Evolutionary conservation across 2,888 invertebrate genomes (phyloP).

Genomic region (Drosophila phalerata): DNA sequence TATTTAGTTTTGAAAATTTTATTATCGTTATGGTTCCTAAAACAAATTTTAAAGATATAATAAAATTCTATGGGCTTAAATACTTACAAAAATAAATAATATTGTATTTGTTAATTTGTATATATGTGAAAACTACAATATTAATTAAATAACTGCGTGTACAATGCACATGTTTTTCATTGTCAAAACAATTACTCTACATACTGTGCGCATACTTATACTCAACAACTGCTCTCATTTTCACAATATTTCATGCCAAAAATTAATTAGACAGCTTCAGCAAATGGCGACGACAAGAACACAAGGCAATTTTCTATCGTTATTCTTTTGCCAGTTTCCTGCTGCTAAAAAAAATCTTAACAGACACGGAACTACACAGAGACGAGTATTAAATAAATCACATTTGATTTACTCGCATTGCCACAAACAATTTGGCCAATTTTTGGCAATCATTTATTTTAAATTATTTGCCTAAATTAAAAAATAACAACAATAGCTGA

Average conservation of each 20-base stretch:
- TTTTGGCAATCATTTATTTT: constrained; percentile 26
- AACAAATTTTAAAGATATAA: background rate
- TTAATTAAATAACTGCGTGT: too few species aligned
- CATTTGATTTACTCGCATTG: constrained; percentile 46
- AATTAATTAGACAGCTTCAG: constrained; percentile 20
- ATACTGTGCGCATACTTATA: background rate
- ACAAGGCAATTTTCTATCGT: constrained; percentile 28
- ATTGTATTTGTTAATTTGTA: too few species aligned
- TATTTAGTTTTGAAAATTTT: too few species aligned
- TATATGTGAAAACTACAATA: background rate
- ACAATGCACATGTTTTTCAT: background rate
- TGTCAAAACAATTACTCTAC: background rate
- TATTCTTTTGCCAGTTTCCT: constrained; percentile 39
- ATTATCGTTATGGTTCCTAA: background rate
- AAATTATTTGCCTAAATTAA: constrained; percentile 31
- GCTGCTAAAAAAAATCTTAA: constrained; percentile 18
- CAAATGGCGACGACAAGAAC: constrained; percentile 10
- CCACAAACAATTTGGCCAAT: constrained; percentile 48
- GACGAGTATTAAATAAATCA: constrained; percentile 31
- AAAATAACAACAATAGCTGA: constrained; percentile 1
- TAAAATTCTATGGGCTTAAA: background rate
- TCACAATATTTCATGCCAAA: constrained; percentile 9
- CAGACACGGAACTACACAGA: constrained; percentile 47
- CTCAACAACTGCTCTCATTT: constrained; percentile 10
- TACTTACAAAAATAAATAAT: too few species aligned